Evolutionary conservation across 2,888 invertebrate species (phyloP), one percentile per base, ranked within the genome.

Genomic region (Congeria kusceri): DNA sequence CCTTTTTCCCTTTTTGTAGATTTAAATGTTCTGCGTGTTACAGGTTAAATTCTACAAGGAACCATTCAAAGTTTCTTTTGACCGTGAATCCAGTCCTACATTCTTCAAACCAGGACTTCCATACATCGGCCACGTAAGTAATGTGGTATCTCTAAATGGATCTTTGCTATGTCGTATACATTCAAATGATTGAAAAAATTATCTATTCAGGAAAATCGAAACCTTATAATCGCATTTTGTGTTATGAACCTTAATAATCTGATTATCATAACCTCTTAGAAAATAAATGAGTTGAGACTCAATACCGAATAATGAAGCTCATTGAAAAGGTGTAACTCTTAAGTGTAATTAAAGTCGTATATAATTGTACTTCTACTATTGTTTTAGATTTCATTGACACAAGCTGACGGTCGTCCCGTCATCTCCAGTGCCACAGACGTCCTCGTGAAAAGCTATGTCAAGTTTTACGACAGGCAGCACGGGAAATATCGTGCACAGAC

Each of bases 21-120:
- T 53, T 15, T 53, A 18, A 53, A 53, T 23, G n/a, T 4, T 25
- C 11, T 53, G 25, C n/a, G 1, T 53, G n/a, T 59, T 56, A 15
- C 66, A 79, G 80, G 94, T 97, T 53, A 95, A 96, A 67, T 93
- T 98, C 5, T 97, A 97, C 93, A 96, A 96, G 73, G 95, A 96
- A 90, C 95, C 96, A 84, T 96, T 97, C 88, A 95, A 95, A 85
- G 95, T 97, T 94, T 95, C 96, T 71, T 94, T 97, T 62, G 71
- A 62, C 32, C 96, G 96, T 88, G 46, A 65, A 9, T 96, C 96
- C 13, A 83, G 77, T 20, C 96, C 98, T 0, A 96, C 96, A 87
- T 96, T 96, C 85, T 98, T 97, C 94, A 97, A 97, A 93, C 98
- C 97, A 1, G 96, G 96, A 39, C 94, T 98, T 66, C 96, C 96